Evolutionary conservation across 2,113 vertebrate species (phyloP).

Genomic region (Chinchilla lanigera): DNA sequence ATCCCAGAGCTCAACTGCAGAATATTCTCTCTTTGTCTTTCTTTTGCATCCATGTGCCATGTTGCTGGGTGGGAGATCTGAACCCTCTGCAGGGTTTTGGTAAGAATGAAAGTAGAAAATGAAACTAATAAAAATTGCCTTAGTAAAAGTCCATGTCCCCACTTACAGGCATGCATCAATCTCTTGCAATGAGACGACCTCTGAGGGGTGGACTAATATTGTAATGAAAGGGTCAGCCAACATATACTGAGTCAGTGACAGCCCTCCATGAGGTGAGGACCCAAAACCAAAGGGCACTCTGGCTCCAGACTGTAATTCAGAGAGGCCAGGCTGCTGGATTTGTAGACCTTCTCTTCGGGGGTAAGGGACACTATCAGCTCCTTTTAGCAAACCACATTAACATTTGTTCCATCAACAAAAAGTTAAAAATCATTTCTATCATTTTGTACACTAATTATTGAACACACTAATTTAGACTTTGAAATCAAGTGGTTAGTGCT

Average conservation of each 20-base stretch:
- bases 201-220: background rate
- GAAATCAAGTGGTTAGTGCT: background rate
- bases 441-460: background rate
- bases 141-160: background rate
- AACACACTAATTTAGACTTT: background rate
- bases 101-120: constrained; percentile 12
- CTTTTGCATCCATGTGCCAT: background rate
- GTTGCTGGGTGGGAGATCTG: background rate
- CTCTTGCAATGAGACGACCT: background rate
- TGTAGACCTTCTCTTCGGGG: background rate
- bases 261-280: background rate
- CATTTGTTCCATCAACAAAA: background rate
- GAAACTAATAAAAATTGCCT: background rate
- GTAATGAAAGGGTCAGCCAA: background rate
- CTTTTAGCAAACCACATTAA: background rate
- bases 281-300: background rate
- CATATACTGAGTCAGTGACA: background rate
- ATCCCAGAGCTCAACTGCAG: background rate
- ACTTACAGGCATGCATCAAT: background rate
- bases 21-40: background rate
- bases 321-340: background rate
- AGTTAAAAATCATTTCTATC: background rate
- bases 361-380: background rate
- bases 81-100: background rate
- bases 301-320: background rate